Conservation (phyloP, 2,797 vertebrate genomes). For the Sebastes cheni region DNA sequence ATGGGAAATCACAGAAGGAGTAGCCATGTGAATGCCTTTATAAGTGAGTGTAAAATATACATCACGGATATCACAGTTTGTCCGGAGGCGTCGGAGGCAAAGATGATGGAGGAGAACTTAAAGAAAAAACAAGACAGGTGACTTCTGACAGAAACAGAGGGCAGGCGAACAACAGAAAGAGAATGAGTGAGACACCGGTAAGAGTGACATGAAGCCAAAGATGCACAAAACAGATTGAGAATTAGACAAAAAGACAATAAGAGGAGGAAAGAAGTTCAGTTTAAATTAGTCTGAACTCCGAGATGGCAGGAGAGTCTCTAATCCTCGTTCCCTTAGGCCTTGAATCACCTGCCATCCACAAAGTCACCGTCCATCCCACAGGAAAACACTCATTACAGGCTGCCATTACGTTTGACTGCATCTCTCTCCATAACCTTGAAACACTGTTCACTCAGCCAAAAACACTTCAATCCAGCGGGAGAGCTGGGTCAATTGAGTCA, state of each 20-base stretch:
- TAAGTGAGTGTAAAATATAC: background rate
- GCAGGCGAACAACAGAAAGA: background rate
- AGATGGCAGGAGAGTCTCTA: conserved; percentile 54
- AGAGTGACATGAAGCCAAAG: background rate
- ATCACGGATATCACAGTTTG: background rate
- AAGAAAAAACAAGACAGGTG: background rate
- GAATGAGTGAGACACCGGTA: background rate
- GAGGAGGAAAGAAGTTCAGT: conserved; percentile 22
- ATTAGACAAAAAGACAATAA: background rate
- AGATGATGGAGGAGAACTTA: background rate
- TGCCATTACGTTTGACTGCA: conserved; percentile 73
- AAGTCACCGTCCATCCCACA: conserved; percentile 77
- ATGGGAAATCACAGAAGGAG: background rate
- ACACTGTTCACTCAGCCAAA: conserved; percentile 76
- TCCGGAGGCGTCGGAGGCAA: background rate
- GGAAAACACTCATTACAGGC: conserved; percentile 76
- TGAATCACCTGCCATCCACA: conserved; percentile 76
- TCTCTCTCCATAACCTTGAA: conserved; percentile 76
- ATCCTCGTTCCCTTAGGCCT: conserved; percentile 64
- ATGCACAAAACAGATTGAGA: background rate
- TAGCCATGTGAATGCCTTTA: conserved; percentile 3
- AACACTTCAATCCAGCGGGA: conserved; percentile 66
- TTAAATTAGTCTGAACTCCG: conserved; percentile 54
- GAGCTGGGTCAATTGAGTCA: conserved; percentile 65
- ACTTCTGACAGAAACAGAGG: background rate